These are phyloP conservation scores for Cephus pulcher DNA, from an alignment of 2,888 invertebrate genomes.

Conservation along the genomic window DNA sequence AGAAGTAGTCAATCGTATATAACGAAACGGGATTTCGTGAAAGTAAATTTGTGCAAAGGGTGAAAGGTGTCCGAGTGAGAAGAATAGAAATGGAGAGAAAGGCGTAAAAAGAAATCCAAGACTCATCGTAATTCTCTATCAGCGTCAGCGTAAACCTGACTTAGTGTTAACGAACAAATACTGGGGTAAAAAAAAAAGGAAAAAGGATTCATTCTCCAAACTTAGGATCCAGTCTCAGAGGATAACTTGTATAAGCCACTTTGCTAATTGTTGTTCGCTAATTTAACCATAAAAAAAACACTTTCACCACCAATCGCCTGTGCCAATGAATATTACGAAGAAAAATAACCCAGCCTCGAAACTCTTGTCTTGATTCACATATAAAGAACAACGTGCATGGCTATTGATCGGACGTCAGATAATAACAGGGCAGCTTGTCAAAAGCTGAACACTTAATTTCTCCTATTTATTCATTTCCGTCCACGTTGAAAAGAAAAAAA, in stretches of 20 bases:
- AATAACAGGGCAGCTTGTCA: too few species aligned
- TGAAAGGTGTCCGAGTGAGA: not conserved
- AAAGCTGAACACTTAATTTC: too few species aligned
- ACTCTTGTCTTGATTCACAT: too few species aligned
- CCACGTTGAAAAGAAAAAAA: not conserved
- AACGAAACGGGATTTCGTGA: not conserved
- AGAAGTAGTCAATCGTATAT: not conserved
- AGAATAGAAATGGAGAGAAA: not conserved
- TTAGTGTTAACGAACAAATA: not conserved
- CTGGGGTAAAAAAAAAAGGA: not conserved
- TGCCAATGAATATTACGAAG: too few species aligned
- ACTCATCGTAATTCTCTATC: not conserved
- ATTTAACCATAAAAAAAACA: not conserved
- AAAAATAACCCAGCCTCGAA: too few species aligned
- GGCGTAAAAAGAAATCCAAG: not conserved
- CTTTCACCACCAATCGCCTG: too few species aligned
- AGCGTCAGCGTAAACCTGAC: not conserved
- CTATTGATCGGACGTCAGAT: too few species aligned
- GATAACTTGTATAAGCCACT: not conserved
- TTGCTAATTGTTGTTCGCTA: not conserved
- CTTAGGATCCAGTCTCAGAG: not conserved
- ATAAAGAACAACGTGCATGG: too few species aligned
- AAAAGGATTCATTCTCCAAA: not conserved
- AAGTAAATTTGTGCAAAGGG: not conserved
- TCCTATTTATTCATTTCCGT: not conserved